Evolutionary conservation across 2,797 vertebrate genomes (phyloP), one percentile per base, ranked within the genome.

Genomic region (Meriones psammophilus): DNA sequence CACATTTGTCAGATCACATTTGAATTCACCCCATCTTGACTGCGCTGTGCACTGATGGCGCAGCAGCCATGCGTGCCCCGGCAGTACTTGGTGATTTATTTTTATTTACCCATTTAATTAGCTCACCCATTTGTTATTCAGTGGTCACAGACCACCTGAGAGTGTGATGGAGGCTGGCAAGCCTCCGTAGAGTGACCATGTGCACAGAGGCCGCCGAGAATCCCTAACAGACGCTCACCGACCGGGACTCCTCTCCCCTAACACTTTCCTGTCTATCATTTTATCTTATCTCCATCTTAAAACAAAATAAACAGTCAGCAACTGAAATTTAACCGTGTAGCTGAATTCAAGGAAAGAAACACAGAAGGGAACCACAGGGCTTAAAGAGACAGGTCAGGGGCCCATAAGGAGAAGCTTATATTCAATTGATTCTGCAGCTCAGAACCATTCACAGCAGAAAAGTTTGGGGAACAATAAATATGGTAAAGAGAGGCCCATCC

Each of bases 11-110:
- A 64, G 93, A 26, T 30, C 24, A 13, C 69, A 12, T 28, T 4
- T 66, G 78, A 79, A 56, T 18, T 36, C 24, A 30, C 58, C 20
- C n/a, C 28, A 14, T 18, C 13, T 3, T 14, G 24, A 68, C 66
- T 2, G 56, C 0, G 8, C 36, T 66, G n/a, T 18, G 4, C 3
- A 17, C 39, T 50, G 22, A 7, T 10, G 33, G 15, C 18, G 9
- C 8, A 5, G 14, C 3, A 62, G 22, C 20, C 14, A n/a, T 2
- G 50, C 42, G 0, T 0, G 0, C 7, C 3, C 14, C 58, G 14
- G 60, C 0, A n/a, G 28, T 1, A 36, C 36, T 24, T 28, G 0
- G 74, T 14, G 78, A 60, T 30, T 58, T 62, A 33, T 10, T 88
- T 26, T 50, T 83, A 73, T 83, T 62, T 83, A 14, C 22, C 66